Base-by-base conservation (phyloP, 2,797 vertebrate species). In the Varecia variegata region DNA sequence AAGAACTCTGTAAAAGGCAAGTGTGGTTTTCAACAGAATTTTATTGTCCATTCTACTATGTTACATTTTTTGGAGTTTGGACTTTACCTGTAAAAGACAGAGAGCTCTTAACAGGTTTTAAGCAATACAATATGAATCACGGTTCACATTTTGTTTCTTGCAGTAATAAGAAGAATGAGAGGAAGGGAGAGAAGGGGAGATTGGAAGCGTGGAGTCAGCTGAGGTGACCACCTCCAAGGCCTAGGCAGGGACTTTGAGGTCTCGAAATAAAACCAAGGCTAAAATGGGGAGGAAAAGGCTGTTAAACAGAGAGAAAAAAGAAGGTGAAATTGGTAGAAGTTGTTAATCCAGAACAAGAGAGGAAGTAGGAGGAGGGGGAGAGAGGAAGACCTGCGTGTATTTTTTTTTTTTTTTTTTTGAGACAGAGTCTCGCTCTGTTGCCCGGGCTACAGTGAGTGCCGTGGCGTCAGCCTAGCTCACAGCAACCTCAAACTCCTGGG, bases 11-110 rank as follows among this genome's bases (percentile, higher is more conserved):
- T 70, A 20, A 92, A 95, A 70, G 15, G 13, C 8, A 45, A 32
- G 32, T 43, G 4, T 85, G 56, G 6, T 35, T 93, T 90, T 38
- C 60, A 90, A 70, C 43, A 40, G 15, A 7, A 47, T 73, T 54
- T 71, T 67, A 58, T 50, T 76, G 10, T 85, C 18, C 23, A 47
- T 2, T 90, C 17, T 73, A 56, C 73, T 83, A 6, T 67, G 20
- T 65, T 90, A 92, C 74, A 23, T 73, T 70, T 50, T 81, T 85
- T 62, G 43, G 56, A 83, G 30, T 81, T 90, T 76, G 47, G 30
- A 88, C 23, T 1, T 23, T 67, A 50, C 21, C 9, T 68, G 4
- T 58, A 79, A 82, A 27, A 73, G 32, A 65, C 2, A 70, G 12
- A 96, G 27, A 81, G 7, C 1, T 74, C 40, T 52, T 68, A 38